Evolutionary conservation across 2,797 vertebrate species (phyloP), one percentile per base, ranked within the genome.

Genomic region (Crenuchus spilurus): DNA sequence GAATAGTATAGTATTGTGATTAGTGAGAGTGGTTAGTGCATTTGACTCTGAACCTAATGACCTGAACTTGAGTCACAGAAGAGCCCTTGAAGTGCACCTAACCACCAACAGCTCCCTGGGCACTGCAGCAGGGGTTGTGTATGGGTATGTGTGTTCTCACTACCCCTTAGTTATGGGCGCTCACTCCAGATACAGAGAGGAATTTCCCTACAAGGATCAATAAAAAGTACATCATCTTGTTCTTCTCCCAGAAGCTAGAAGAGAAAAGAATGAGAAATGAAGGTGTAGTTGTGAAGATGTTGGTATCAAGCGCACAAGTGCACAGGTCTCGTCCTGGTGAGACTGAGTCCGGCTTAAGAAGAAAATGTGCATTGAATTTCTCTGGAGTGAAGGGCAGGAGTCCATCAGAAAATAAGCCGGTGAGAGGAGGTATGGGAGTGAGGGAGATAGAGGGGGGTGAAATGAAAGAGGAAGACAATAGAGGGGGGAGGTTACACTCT

Each of bases 391-490:
- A 69, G 64, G 18, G 46, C 35, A 51, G 42, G 51, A 14, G 64
- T 60, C 35, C 24, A 61, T 30, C 33, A 67, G 44, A 42, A 51
- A 61, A 31, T 9, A 42, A 26, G 1, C n/a, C n/a, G 2, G 26
- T 46, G 55, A 48, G 39, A 9, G 18, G 41, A 30, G 42, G 20
- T 28, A 20, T 39, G 37, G 74, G 70, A 83, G 75, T 48, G 79
- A 44, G 80, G 48, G 65, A 80, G 82, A 61, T 22, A 77, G 64
- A 83, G 76, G 26, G 80, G 55, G 80, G 70, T 72, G 78, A 81
- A 70, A 70, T 1, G 22, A 42, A 41, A 55, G 83, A 64, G 60
- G 74, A 75, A 72, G 84, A 86, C 77, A 83, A 78, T 33, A 84
- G 44, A 11, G 8, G 14, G 13, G 30, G 18, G 49, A 30, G 49